Percentiles rank a stretch among this genome's conserved stretches.
phyloP scores from a whole-genome alignment of 2,113 vertebrate species.

The Atlantisia rogersi region DNA sequence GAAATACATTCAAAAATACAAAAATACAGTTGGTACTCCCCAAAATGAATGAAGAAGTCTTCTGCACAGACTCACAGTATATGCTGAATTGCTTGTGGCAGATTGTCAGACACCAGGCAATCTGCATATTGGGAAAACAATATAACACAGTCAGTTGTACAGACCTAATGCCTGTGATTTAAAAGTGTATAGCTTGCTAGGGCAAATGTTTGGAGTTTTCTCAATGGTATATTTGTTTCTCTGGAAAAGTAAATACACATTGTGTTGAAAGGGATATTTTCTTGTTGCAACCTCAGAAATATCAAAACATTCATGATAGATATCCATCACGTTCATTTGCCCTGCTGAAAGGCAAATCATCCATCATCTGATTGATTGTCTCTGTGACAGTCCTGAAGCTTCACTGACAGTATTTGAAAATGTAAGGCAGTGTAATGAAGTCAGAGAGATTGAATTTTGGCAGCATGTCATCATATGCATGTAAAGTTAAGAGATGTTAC shows the following conservation, averaged over 20 bases:
- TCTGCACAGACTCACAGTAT: not conserved
- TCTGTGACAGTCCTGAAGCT: not conserved
- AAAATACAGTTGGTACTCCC: not conserved
- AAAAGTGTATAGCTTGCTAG: not conserved
- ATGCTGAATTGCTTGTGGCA: not conserved
- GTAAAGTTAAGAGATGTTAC: not conserved
- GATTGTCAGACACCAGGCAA: not conserved
- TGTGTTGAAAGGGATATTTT: not conserved
- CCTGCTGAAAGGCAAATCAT: not conserved
- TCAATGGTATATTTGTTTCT: not conserved
- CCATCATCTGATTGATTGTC: not conserved
- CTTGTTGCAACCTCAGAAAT: not conserved
- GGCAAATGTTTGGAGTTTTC: not conserved
- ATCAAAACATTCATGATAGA: not conserved
- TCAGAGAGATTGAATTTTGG: not conserved
- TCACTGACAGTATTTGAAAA: not conserved
- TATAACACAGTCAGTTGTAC: not conserved
- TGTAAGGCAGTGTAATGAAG: not conserved
- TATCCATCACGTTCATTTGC: not conserved
- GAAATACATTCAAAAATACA: not conserved
- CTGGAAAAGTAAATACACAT: not conserved
- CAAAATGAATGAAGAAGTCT: not conserved
- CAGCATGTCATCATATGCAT: not conserved
- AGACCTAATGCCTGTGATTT: not conserved
- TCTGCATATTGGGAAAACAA: not conserved